phyloP scores from a whole-genome alignment of 2,113 vertebrate species.

The Heloderma charlesbogerti region DNA sequence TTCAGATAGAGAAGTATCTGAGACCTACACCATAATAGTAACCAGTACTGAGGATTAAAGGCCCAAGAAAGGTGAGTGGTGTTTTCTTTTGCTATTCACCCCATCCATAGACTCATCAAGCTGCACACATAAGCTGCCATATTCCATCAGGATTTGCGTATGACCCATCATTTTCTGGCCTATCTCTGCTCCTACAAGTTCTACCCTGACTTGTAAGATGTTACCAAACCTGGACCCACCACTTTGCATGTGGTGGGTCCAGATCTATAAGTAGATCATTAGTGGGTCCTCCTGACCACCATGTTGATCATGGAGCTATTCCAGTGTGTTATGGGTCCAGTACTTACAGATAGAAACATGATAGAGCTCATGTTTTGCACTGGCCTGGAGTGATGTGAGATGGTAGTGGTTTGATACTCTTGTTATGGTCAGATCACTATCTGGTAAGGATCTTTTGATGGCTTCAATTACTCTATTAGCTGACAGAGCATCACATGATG shows the following conservation, averaged over 20 bases:
- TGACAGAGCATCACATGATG: neutral
- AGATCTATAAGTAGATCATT: neutral
- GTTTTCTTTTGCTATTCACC: neutral
- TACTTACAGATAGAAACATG: neutral
- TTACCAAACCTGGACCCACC: neutral
- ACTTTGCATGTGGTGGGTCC: neutral
- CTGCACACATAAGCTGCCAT: neutral
- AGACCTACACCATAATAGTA: neutral
- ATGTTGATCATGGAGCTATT: neutral
- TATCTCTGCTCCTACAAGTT: neutral
- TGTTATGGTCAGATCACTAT: neutral
- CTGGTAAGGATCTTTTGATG: neutral
- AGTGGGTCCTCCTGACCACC: neutral
- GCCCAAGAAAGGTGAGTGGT: neutral
- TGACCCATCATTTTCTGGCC: neutral
- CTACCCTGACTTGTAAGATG: too few relatives aligned
- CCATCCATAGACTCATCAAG: neutral
- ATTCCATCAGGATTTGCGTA: neutral
- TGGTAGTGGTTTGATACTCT: neutral
- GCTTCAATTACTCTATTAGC: neutral
- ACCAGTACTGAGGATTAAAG: neutral
- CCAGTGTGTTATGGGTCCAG: neutral
- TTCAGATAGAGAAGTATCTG: neutral
- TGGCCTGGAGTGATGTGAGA: neutral
- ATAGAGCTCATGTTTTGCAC: neutral